phyloP scores from a whole-genome alignment of 2,888 invertebrate genomes.

The Rhogogaster chlorosoma region DNA sequence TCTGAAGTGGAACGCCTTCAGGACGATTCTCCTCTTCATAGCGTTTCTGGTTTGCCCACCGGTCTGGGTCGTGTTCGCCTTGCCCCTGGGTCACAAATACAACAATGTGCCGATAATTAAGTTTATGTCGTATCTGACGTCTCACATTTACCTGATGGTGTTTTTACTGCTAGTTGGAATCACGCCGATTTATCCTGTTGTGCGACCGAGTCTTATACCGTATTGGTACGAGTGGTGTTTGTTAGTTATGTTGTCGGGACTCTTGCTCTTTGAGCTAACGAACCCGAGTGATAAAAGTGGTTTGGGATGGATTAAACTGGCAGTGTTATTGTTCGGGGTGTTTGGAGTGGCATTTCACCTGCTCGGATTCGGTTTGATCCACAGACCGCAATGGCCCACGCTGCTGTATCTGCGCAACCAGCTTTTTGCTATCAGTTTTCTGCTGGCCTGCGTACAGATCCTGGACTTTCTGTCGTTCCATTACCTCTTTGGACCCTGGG shows the following conservation, averaged over 20 bases:
- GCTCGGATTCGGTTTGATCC: slow-evolving; percentile 85
- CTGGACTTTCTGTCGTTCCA: slow-evolving; percentile 99
- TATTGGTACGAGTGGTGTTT: slow-evolving; percentile 98
- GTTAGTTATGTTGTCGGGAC: slow-evolving; percentile 96
- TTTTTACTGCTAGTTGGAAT: slow-evolving; percentile 94
- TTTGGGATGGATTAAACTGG: slow-evolving; percentile 95
- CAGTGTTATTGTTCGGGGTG: slow-evolving; percentile 92
- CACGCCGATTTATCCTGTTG: slow-evolving; percentile 91
- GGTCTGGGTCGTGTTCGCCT: slow-evolving; percentile 96
- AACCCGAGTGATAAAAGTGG: slow-evolving; percentile 99
- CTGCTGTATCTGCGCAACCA: slow-evolving; percentile 97
- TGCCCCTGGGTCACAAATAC: slow-evolving; percentile 96
- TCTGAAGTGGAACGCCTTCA: slow-evolving; percentile 97
- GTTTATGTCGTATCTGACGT: slow-evolving; percentile 99
- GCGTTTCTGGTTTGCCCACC: slow-evolving; percentile 96
- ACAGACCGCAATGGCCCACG: slow-evolving; percentile 88
- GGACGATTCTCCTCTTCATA: slow-evolving; percentile 95
- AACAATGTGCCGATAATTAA: slow-evolving; percentile 99
- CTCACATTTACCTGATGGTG: slow-evolving; percentile 98
- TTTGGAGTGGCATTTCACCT: slow-evolving; percentile 95
- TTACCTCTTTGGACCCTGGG: slow-evolving; percentile 99
- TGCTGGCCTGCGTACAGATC: slow-evolving; percentile 98
- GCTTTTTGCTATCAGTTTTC: slow-evolving; percentile 95
- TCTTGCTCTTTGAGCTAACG: slow-evolving; percentile 96
- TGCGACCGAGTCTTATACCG: slow-evolving; percentile 89